A percentile compares a stretch with the other conserved stretches of the same genome.
Conservation (phyloP, 2,113 vertebrate genomes). For the Prolemur simus region DNA sequence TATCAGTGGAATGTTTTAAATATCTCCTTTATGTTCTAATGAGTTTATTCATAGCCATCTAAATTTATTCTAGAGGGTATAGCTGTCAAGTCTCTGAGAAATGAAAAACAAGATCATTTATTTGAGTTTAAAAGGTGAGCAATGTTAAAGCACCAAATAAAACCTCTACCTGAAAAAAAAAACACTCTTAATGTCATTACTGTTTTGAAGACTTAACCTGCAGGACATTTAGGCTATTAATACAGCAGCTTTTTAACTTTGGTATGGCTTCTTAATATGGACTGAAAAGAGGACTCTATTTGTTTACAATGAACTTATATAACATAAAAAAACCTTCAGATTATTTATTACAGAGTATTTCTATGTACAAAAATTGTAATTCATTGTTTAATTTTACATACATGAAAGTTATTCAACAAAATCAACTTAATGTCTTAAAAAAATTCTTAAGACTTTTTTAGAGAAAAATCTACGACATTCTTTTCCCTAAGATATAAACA, state of each 20-base stretch:
- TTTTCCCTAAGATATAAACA: not conserved
- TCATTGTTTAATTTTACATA: constrained; percentile 12
- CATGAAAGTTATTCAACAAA: constrained; percentile 17
- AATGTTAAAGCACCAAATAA: constrained; percentile 12
- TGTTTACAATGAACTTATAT: constrained; percentile 11
- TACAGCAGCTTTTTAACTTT: not conserved
- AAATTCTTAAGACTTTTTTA: not conserved
- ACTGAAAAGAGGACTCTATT: not conserved
- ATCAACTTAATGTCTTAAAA: constrained; percentile 40
- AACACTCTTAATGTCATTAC: not conserved
- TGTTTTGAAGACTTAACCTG: not conserved
- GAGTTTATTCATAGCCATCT: not conserved
- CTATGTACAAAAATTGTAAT: not conserved
- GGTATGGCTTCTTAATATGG: not conserved
- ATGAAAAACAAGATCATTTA: not conserved
- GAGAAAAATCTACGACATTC: not conserved
- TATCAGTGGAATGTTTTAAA: constrained; percentile 14
- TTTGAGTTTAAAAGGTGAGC: constrained; percentile 20
- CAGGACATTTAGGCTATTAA: not conserved
- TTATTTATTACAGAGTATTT: constrained; percentile 1
- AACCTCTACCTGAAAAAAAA: not conserved
- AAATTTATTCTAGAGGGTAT: not conserved
- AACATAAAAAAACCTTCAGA: constrained; percentile 17
- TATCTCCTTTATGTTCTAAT: constrained; percentile 13
- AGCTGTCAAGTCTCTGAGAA: constrained; percentile 33